Evolutionary conservation across 2,888 invertebrate species (phyloP), one percentile per base, ranked within the genome.

Genomic region (Hydraecia micacea): DNA sequence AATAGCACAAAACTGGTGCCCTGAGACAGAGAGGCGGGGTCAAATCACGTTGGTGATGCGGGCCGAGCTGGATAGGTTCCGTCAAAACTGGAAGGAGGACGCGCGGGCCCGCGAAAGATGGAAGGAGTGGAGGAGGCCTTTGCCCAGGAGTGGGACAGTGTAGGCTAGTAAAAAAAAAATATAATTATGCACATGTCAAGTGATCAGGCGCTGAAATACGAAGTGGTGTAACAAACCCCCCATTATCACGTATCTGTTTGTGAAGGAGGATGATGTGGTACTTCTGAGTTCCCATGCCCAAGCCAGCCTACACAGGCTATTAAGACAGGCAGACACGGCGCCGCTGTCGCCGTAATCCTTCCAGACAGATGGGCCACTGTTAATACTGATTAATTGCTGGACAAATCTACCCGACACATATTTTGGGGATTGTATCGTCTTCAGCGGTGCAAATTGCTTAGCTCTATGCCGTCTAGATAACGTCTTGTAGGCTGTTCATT

Each of bases 321-420:
- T 88, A 88, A 86, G 83, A 83, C 80, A 63, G 80, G 73, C 85
- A 82, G 81, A 79, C 83, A 78, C 79, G 87, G 84, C 84, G 90
- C 83, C 86, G 80, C 80, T 86, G 86, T 88, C 83, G 75, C 78
- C 49, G 70, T 89, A 90, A 90, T 89, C 90, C 90, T 55, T 71
- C 72, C 89, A 88, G 89, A 89, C 87, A 88, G 90, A 90, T 90
- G 85, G 90, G 81, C 78, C 67, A 69, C 80, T 82, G 86, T 86
- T 90, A 90, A 90, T 90, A 83, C 91, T 90, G 91, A 90, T 90
- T 90, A 90, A 90, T 90, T 86, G 91, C 82, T 58, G 77, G 78
- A 84, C 89, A 89, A 86, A 88, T 87, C 85, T 83, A 80, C 80
- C 84, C 87, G 89, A 86, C 90, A 90, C 88, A 89, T 90, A 90